Evolutionary conservation across 2,888 invertebrate genomes (phyloP), one percentile per base, ranked within the genome.

Genomic region (Hypena proboscidalis): DNA sequence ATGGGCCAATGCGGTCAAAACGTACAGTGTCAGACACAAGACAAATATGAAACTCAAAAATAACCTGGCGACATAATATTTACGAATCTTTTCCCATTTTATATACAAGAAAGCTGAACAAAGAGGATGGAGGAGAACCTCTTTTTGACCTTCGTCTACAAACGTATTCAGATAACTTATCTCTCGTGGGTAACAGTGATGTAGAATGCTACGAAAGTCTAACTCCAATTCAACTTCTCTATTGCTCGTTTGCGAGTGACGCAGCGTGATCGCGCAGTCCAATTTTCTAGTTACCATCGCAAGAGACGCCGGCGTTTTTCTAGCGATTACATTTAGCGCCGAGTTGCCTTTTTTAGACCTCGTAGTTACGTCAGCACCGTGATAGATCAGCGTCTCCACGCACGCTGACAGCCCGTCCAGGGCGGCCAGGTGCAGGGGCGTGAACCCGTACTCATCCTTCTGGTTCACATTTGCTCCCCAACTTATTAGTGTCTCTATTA

Each of bases 21-120:
- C 96, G 77, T 96, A 97, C 4, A 95, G 80, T 0, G 96, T 96
- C n/a, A 97, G 90, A 56, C 96, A 95, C 38, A 96, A 78, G 42
- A 97, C 95, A 73, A 96, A 97, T 43, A 95, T 93, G 51, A 95
- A 94, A 77, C 96, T 96, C 64, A 96, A 93, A 52, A 96, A 92
- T 60, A 97, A 88, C 37, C 96, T 91, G 0, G 95, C 96, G 7
- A 96, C 94, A 71, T 97, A 97, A 74, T 96, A 97, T 83, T 96
- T 96, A 15, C 97, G 92, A 57, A 97, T 97, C 80, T 97, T 96
- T 67, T 96, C 95, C 97, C 97, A 97, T 77, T 97, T 97, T 35
- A 97, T 93, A 73, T 97, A 94, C 0, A 97, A 89, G 74, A 97
- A 97, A 0, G 97, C 96, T 4, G 97, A 96, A 77, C 97, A 97